Percentiles rank a stretch among this genome's conserved stretches.
Evolutionary conservation across 2,113 vertebrate species (phyloP).

Genomic region (Polyodon spathula): DNA sequence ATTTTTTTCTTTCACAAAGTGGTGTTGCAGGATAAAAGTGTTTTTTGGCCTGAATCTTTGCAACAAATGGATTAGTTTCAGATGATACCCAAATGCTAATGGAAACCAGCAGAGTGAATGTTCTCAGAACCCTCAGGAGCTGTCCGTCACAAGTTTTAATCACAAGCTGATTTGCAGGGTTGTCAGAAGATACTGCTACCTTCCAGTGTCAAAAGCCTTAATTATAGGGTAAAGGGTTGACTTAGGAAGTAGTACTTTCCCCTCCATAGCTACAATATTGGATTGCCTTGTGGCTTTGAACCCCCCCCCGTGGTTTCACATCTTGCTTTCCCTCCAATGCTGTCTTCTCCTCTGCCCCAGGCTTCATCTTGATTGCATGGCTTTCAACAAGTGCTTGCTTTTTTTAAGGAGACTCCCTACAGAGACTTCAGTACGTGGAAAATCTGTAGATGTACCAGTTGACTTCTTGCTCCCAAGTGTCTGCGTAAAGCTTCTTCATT

Average conservation of each 20-base stretch:
- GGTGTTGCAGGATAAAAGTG: too few species aligned
- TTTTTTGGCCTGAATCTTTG: too few species aligned
- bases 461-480: too few species aligned
- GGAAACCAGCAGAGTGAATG: neutral
- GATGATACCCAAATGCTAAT: conserved; percentile 2
- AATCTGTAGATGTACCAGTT: too few species aligned
- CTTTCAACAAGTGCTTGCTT: conserved; percentile 2
- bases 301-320: conserved; percentile 18
- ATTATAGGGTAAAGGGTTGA: conserved; percentile 62
- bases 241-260: conserved; percentile 50
- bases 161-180: conserved; percentile 51
- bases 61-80: conserved; percentile 19
- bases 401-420: too few species aligned
- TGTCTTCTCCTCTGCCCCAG: neutral
- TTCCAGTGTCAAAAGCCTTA: conserved; percentile 45
- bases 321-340: conserved; percentile 4
- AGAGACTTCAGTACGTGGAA: too few species aligned
- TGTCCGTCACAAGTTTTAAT: conserved; percentile 51
- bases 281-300: conserved; percentile 32
- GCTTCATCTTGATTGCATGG: neutral
- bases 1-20: too few species aligned
- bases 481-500: too few species aligned
- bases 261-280: conserved; percentile 45
- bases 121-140: conserved; percentile 32
- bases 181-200: conserved; percentile 45